phyloP scores from a whole-genome alignment of 1,140 invertebrate genomes.

The Drosophila auraria region DNA sequence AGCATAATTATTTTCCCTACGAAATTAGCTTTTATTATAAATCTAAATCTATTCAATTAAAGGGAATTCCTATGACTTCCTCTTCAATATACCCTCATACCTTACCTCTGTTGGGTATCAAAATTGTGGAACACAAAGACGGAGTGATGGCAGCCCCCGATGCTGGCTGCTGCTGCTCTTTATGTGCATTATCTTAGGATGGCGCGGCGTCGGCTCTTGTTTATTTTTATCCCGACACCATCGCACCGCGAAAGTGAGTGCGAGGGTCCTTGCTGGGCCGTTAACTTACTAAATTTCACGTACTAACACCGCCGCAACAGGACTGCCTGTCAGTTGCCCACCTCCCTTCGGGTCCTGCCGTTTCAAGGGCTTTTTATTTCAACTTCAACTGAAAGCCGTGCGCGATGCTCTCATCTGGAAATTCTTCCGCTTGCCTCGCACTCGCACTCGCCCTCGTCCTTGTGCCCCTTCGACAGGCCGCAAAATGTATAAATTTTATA shows the following conservation, averaged over 20 bases:
- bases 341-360: neutral
- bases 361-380: conserved; percentile 70
- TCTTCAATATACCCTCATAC: neutral
- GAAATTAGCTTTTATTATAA: no score
- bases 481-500: conserved; percentile 41
- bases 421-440: conserved; percentile 14
- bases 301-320: conserved; percentile 34
- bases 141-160: conserved; percentile 1
- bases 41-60: no score
- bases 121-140: conserved; percentile 8
- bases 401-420: conserved; percentile 39
- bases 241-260: conserved; percentile 40
- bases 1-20: neutral
- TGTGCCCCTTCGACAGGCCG: conserved; percentile 19
- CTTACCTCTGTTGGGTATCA: neutral
- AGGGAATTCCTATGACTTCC: neutral
- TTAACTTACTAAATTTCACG: conserved; percentile 63
- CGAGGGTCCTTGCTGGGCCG: conserved; percentile 48
- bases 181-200: conserved; percentile 45
- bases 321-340: conserved; percentile 58
- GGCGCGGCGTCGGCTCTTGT: conserved; percentile 11
- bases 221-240: conserved; percentile 50
- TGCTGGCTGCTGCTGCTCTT: conserved; percentile 38
- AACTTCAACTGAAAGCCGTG: conserved; percentile 32
- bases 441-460: conserved; percentile 1